Conservation (phyloP, 2,797 vertebrate species). For the Pseudochirops cupreus region DNA sequence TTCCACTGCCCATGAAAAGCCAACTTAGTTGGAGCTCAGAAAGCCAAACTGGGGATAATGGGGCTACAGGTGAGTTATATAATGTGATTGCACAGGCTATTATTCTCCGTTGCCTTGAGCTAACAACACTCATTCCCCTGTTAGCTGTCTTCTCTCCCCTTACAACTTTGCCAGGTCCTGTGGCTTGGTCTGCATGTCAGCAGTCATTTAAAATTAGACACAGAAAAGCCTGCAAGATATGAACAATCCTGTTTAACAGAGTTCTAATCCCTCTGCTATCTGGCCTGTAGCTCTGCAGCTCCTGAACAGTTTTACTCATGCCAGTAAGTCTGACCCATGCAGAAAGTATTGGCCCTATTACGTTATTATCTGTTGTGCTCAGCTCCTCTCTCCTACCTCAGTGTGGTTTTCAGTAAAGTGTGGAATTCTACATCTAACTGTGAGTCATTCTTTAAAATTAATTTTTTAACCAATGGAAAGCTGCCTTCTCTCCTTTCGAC, state of each 20-base stretch:
- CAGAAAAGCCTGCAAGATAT: background rate
- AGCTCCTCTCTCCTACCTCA: background rate
- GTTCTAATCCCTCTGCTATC: background rate
- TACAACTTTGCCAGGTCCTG: background rate
- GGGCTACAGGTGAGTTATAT: constrained; percentile 30
- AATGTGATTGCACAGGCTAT: constrained; percentile 54
- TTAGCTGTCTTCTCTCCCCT: constrained; percentile 37
- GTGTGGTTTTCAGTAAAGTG: background rate
- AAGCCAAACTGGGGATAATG: constrained; percentile 50
- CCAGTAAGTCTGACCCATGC: background rate
- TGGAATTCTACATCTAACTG: background rate
- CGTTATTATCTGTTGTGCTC: background rate
- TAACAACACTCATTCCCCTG: constrained; percentile 53
- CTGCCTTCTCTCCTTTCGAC: background rate
- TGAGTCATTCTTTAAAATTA: background rate
- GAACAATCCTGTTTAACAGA: background rate
- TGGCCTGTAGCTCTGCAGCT: background rate
- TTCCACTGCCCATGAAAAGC: constrained; percentile 35
- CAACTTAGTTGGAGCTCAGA: background rate
- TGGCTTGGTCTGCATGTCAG: constrained; percentile 47
- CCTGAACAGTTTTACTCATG: background rate
- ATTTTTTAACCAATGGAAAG: background rate
- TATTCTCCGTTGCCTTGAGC: constrained; percentile 19
- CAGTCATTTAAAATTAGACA: constrained; percentile 36
- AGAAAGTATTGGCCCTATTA: constrained; percentile 6